Evolutionary conservation across 2,113 vertebrate species (phyloP).

Genomic region (Thryonomys swinderianus): DNA sequence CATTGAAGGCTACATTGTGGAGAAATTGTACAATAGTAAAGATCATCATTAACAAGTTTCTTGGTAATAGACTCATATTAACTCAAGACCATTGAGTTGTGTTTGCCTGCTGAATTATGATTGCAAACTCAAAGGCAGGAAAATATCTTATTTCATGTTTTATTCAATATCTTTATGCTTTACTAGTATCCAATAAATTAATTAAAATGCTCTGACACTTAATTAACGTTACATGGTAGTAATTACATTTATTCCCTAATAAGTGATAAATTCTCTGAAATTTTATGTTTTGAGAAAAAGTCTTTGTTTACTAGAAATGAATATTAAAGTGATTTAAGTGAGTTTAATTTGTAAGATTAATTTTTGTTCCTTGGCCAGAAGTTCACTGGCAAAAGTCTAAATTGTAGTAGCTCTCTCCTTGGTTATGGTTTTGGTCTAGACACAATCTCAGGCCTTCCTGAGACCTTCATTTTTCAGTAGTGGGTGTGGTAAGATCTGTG

Average conservation of each 20-base stretch:
- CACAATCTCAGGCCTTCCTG: neutral
- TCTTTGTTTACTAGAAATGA: constrained; percentile 59
- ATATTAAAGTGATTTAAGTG: constrained; percentile 46
- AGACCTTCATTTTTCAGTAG: constrained; percentile 23
- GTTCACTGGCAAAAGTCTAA: constrained; percentile 24
- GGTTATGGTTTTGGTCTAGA: constrained; percentile 10
- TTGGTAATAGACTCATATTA: constrained; percentile 36
- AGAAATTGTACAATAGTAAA: neutral
- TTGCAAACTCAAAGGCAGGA: neutral
- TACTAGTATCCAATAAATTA: constrained; percentile 58
- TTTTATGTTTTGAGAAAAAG: constrained; percentile 63
- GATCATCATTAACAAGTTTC: constrained; percentile 14
- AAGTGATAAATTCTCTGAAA: constrained; percentile 35
- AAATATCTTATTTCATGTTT: constrained; percentile 61
- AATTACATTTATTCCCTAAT: constrained; percentile 51
- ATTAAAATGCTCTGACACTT: constrained; percentile 60
- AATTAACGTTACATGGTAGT: constrained; percentile 58
- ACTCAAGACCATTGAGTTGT: constrained; percentile 9
- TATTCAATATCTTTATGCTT: constrained; percentile 29
- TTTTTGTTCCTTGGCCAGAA: constrained; percentile 3
- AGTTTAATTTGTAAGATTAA: constrained; percentile 48
- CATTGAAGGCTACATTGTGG: neutral
- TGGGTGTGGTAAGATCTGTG: constrained; percentile 29
- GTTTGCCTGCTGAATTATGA: constrained; percentile 51
- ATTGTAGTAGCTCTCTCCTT: neutral